Evolutionary conservation across 2,113 vertebrate genomes (phyloP).

Genomic region (Scolopax mira): DNA sequence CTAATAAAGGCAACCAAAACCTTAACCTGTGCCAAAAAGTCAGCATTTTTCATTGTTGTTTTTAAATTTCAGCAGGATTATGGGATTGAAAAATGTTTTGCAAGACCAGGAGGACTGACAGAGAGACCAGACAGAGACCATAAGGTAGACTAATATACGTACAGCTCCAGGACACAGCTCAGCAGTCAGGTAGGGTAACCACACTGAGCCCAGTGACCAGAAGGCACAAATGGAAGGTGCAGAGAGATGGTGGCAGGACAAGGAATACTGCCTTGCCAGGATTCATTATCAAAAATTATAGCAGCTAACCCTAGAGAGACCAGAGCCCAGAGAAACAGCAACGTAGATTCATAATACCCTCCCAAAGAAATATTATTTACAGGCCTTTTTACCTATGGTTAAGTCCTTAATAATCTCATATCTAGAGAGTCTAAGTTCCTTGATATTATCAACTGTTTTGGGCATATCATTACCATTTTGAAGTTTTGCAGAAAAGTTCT

Average conservation of each 20-base stretch:
- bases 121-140: background rate
- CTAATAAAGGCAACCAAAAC: background rate
- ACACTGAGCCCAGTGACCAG: background rate
- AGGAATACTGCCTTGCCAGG: rapidly evolving
- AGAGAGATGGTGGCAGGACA: background rate
- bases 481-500: background rate
- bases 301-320: background rate
- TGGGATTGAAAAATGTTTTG: background rate
- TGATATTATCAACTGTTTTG: background rate
- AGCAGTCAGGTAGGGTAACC: background rate
- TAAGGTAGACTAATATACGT: rapidly evolving
- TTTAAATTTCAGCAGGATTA: background rate
- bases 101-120: background rate
- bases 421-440: background rate
- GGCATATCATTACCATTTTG: background rate
- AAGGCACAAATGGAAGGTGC: background rate
- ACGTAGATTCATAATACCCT: background rate
- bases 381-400: background rate
- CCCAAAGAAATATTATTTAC: background rate
- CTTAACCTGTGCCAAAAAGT: background rate
- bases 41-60: background rate
- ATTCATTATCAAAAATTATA: background rate
- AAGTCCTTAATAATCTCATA: background rate
- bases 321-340: background rate
- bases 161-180: background rate